These are phyloP conservation scores for Actenoides lindsayi DNA, from an alignment of 2,113 vertebrate species.

Conservation along the genomic window DNA sequence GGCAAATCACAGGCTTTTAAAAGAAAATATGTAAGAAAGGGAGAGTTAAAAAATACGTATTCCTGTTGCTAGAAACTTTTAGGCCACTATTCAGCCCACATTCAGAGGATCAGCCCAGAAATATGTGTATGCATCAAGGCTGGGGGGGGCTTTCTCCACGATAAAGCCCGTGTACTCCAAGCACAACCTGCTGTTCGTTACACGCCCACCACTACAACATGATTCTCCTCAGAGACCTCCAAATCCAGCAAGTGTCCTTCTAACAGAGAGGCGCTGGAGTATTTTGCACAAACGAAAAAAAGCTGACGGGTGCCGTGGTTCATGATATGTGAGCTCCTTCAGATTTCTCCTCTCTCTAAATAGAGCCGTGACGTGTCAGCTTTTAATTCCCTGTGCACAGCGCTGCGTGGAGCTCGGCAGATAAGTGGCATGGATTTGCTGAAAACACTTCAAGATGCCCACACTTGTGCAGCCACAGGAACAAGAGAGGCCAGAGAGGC, in stretches of 20 bases:
- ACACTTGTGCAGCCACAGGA: neutral
- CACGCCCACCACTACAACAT: neutral
- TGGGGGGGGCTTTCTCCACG: neutral
- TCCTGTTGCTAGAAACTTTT: neutral
- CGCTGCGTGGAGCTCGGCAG: neutral
- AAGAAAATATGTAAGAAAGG: neutral
- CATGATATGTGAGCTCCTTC: fast-evolving
- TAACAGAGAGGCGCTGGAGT: neutral
- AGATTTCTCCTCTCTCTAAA: neutral
- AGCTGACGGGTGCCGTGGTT: neutral
- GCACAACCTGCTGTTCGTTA: neutral
- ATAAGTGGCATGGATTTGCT: neutral
- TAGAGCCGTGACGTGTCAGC: fast-evolving
- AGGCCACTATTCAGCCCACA: neutral
- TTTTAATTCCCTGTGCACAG: neutral
- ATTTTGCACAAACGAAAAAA: neutral
- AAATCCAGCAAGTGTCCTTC: neutral
- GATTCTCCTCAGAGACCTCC: neutral
- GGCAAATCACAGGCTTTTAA: neutral
- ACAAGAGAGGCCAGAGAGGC: neutral
- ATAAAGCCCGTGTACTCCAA: neutral
- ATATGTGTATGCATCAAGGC: fast-evolving
- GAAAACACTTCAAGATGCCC: neutral
- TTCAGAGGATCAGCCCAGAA: neutral
- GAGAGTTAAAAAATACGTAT: fast-evolving